A percentile compares a stretch with the other conserved stretches of the same genome.
Evolutionary conservation across 2,888 invertebrate species (phyloP).

Genomic region (Ctenicera cuprea): DNA sequence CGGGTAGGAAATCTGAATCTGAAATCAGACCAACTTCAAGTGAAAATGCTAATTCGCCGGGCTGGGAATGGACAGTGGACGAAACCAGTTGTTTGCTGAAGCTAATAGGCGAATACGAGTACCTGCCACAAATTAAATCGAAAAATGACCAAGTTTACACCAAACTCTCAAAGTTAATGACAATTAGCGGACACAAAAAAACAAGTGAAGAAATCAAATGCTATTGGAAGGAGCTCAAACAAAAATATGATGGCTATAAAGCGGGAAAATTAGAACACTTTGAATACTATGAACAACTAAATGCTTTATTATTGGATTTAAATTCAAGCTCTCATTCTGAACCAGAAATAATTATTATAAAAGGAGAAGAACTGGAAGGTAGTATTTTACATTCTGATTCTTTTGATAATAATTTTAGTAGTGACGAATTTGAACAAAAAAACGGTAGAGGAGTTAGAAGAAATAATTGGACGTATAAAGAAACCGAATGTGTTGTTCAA

Average conservation of each 20-base stretch:
- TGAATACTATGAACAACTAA: slow-evolving; percentile 45
- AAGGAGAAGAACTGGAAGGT: slow-evolving; percentile 50
- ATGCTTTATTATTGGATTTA: slow-evolving; percentile 25
- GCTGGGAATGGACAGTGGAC: slow-evolving; percentile 42
- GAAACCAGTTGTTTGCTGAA: slow-evolving; percentile 51
- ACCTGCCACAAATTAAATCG: slow-evolving; percentile 44
- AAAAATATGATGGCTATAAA: slow-evolving; percentile 45
- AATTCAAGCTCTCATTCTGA: slow-evolving; percentile 38
- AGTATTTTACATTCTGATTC: slow-evolving; percentile 41
- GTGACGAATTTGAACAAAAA: slow-evolving; percentile 37
- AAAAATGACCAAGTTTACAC: slow-evolving; percentile 47
- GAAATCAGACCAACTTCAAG: slow-evolving; percentile 3
- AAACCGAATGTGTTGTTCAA: slow-evolving; percentile 51
- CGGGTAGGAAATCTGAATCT: slow-evolving; percentile 31
- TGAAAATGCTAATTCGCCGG: slow-evolving; percentile 4
- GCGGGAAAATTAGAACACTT: slow-evolving; percentile 43
- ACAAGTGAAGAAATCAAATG: slow-evolving; percentile 44
- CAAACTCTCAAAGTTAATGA: slow-evolving; percentile 53
- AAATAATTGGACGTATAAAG: slow-evolving; percentile 52
- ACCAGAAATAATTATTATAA: slow-evolving; percentile 50
- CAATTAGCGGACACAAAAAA: slow-evolving; percentile 47
- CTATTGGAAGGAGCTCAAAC: slow-evolving; percentile 48
- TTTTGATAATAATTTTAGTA: slow-evolving; percentile 32
- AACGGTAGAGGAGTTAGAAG: slow-evolving; percentile 37
- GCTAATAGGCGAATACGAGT: slow-evolving; percentile 48